Percentiles rank a stretch among this genome's conserved stretches.
These are phyloP conservation scores for Cynocephalus volans DNA, from an alignment of 2,113 vertebrate genomes.

Conservation along the genomic window DNA sequence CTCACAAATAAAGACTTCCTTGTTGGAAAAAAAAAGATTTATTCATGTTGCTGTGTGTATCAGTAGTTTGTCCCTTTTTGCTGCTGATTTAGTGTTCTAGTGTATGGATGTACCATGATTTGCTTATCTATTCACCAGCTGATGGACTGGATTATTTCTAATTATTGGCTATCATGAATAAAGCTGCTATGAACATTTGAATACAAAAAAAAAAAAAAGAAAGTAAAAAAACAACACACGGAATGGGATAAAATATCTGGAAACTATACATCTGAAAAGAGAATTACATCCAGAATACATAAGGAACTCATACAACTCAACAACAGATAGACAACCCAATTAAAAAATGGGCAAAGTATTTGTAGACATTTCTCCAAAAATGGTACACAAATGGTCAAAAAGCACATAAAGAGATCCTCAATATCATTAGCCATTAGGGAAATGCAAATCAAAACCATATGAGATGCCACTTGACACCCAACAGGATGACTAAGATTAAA, in stretches of 20 bases:
- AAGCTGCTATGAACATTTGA: too few relatives aligned
- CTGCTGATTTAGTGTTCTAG: too few relatives aligned
- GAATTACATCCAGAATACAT: background rate
- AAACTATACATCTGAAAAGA: background rate
- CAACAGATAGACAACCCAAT: background rate
- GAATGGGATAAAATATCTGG: background rate
- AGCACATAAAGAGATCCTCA: background rate
- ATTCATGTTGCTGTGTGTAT: too few relatives aligned
- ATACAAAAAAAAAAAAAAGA: too few relatives aligned
- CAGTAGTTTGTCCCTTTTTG: too few relatives aligned
- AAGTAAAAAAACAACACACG: too few relatives aligned
- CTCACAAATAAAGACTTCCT: conserved; percentile 25
- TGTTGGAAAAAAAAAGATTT: background rate
- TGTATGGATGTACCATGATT: too few relatives aligned
- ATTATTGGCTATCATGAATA: too few relatives aligned
- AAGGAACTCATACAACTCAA: background rate
- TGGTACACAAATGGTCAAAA: background rate
- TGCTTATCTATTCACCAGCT: too few relatives aligned
- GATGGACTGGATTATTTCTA: too few relatives aligned
- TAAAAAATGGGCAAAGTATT: background rate
- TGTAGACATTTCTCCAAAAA: background rate
- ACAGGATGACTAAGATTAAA: background rate
- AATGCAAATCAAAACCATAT: conserved; percentile 5
- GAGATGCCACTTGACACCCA: background rate
- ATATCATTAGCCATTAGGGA: background rate